Conservation (phyloP, 1,140 invertebrate species). For the Forficula auricularia region DNA sequence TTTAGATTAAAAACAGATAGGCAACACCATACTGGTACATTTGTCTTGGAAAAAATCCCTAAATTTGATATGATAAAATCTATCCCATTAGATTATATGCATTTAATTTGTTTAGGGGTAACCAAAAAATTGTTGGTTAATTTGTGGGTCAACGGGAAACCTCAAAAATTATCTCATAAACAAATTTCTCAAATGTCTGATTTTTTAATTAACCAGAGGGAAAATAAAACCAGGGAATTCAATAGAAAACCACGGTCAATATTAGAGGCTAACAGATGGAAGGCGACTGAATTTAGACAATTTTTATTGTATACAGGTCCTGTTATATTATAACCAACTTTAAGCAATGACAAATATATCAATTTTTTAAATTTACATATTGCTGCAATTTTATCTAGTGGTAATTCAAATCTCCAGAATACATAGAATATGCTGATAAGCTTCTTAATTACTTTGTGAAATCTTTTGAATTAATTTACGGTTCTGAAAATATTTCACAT, state of each 20-base stretch:
- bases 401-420: not conserved
- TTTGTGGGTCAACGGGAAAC: constrained; percentile 1
- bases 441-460: constrained; percentile 20
- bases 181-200: constrained; percentile 6
- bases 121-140: constrained; percentile 11
- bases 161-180: not conserved
- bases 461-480: constrained; percentile 17
- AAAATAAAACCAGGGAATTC: constrained; percentile 12
- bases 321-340: constrained; percentile 4
- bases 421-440: constrained; percentile 17
- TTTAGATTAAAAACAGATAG: constrained; percentile 5
- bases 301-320: constrained; percentile 15
- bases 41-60: constrained; percentile 8
- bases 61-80: constrained; percentile 11
- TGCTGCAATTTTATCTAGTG: constrained; percentile 12
- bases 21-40: constrained; percentile 7
- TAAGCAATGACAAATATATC: constrained; percentile 4
- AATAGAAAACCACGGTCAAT: constrained; percentile 9
- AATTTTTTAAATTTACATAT: constrained; percentile 12
- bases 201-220: not conserved
- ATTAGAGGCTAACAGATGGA: constrained; percentile 11
- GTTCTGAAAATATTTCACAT: constrained; percentile 17
- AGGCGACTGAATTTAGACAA: too few relatives aligned
- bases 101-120: constrained; percentile 13
- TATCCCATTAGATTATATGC: constrained; percentile 17